Evolutionary conservation across 2,888 invertebrate species (phyloP).

Genomic region (Sphaerophoria rueppellii): DNA sequence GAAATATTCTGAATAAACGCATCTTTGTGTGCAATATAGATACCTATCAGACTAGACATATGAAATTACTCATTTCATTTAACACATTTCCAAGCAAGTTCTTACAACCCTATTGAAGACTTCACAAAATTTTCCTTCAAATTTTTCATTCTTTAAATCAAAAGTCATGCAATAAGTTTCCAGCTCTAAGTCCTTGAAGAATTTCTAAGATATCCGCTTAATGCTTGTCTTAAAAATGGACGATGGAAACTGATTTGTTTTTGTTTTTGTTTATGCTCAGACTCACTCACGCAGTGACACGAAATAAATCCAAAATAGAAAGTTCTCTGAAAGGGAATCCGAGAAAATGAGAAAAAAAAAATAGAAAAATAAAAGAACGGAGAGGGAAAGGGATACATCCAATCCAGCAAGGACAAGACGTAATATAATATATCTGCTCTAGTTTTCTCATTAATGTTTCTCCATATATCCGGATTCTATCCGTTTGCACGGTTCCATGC

Average conservation of each 20-base stretch:
- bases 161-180: conserved; percentile 40
- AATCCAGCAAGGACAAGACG: neutral
- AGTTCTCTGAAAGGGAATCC: neutral
- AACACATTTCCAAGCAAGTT: neutral
- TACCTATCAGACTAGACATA: too few species aligned
- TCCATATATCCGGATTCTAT: conserved; percentile 38
- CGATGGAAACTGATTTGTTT: conserved; percentile 38
- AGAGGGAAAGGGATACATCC: conserved; percentile 52
- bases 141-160: conserved; percentile 30
- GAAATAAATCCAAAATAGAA: neutral
- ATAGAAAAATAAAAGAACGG: conserved; percentile 31
- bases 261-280: conserved; percentile 18
- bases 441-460: conserved; percentile 57
- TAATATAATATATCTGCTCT: conserved; percentile 26
- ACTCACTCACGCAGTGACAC: conserved; percentile 44
- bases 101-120: neutral
- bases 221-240: conserved; percentile 10
- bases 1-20: too few species aligned
- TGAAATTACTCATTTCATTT: too few species aligned
- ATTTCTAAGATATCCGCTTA: conserved; percentile 4
- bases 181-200: neutral
- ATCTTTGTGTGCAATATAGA: too few species aligned
- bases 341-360: conserved; percentile 8
- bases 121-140: neutral
- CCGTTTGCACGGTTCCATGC: conserved; percentile 20